Conservation (phyloP, 2,797 vertebrate genomes). For the Gorsachius magnificus region DNA sequence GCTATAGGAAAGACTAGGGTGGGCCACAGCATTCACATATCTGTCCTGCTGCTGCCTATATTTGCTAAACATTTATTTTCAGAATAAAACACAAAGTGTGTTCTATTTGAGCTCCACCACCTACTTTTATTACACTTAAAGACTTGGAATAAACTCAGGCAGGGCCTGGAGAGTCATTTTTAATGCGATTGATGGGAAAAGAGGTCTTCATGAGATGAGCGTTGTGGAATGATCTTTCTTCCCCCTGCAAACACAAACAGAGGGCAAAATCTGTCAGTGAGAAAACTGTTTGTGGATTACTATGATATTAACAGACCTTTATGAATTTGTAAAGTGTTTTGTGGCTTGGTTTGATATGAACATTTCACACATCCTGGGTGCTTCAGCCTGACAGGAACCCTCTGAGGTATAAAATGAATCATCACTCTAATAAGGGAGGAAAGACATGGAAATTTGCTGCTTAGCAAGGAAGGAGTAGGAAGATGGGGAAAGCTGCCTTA, state of each 20-base stretch:
- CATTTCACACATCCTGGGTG: neutral
- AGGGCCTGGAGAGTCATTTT: neutral
- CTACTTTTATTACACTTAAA: neutral
- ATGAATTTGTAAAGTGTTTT: neutral
- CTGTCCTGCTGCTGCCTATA: neutral
- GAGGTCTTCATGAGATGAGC: neutral
- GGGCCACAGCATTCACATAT: accelerated
- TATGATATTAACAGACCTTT: neutral
- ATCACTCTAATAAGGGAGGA: neutral
- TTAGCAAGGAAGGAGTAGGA: neutral
- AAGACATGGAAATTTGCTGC: neutral
- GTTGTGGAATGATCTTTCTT: neutral
- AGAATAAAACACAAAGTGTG: neutral
- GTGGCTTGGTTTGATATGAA: neutral
- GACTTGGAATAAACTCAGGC: neutral
- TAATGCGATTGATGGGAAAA: neutral
- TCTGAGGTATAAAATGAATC: neutral
- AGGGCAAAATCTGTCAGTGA: neutral
- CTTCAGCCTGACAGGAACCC: neutral
- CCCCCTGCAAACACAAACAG: neutral
- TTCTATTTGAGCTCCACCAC: neutral
- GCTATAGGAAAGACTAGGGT: neutral
- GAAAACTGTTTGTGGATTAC: neutral
- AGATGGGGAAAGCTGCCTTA: neutral
- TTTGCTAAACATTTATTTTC: neutral